Conservation (phyloP, 2,888 invertebrate genomes). For the Drosophila mimetica region DNA sequence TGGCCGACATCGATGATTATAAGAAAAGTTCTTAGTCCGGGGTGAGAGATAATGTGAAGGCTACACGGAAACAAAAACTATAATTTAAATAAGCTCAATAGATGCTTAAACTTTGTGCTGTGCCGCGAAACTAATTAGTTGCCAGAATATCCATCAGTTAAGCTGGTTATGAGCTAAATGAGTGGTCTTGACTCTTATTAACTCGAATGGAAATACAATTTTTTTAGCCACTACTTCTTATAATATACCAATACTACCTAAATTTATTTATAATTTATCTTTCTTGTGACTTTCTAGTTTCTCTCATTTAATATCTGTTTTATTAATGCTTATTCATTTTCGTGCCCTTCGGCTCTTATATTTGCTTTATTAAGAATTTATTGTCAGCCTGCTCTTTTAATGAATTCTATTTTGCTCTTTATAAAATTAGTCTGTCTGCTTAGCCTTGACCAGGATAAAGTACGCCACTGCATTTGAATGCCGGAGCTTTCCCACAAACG, state of each 20-base stretch:
- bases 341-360: neutral
- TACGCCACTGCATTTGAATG: constrained; percentile 23
- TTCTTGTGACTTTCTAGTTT: too few relatives aligned
- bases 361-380: neutral
- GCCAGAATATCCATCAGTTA: neutral
- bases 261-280: too few relatives aligned
- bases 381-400: neutral
- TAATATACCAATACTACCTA: too few relatives aligned
- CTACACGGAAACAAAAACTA: constrained; percentile 13
- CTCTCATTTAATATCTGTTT: neutral
- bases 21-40: constrained; percentile 20
- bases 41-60: constrained; percentile 32
- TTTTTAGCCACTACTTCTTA: too few relatives aligned
- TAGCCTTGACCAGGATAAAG: constrained; percentile 29
- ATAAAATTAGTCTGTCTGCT: constrained; percentile 1
- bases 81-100: constrained; percentile 9
- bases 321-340: neutral
- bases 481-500: constrained; percentile 2
- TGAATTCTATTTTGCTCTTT: neutral
- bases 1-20: constrained; percentile 36
- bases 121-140: neutral
- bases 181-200: too few relatives aligned
- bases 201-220: too few relatives aligned
- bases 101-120: constrained; percentile 1
- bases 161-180: too few relatives aligned